These are phyloP conservation scores for Myodes glareolus DNA, from an alignment of 2,113 vertebrate species.

Conservation along the genomic window DNA sequence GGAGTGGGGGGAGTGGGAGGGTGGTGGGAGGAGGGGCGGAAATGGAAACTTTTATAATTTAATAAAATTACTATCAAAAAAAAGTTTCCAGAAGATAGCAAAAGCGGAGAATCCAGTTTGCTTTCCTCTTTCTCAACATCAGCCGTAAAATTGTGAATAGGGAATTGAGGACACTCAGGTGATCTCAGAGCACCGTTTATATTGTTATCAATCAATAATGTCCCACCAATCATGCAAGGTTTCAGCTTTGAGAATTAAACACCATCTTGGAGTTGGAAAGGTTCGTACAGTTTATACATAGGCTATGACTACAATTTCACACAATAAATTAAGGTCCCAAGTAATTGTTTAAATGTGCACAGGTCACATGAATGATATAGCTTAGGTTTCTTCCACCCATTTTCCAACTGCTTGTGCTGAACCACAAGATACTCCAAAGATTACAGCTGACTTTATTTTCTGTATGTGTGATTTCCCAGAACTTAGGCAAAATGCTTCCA, in stretches of 20 bases:
- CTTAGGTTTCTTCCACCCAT: fast-evolving
- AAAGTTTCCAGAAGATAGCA: neutral
- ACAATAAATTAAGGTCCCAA: neutral
- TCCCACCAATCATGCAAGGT: neutral
- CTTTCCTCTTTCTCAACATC: neutral
- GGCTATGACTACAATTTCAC: neutral
- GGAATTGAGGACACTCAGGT: neutral
- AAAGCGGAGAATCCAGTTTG: neutral
- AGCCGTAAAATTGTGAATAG: neutral
- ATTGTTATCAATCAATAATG: neutral
- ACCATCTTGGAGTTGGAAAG: neutral
- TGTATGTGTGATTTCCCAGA: neutral
- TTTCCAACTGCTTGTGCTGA: neutral
- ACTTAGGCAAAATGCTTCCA: neutral
- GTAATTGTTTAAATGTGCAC: neutral
- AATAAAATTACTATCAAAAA: too few relatives aligned
- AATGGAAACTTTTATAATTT: too few relatives aligned
- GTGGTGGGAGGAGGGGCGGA: too few relatives aligned
- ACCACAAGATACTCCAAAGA: fast-evolving
- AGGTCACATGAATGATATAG: neutral
- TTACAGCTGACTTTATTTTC: neutral
- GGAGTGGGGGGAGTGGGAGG: too few relatives aligned
- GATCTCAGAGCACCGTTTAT: neutral
- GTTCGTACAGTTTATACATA: neutral
- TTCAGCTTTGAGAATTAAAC: neutral